Conservation (phyloP, 2,888 invertebrate genomes). For the Chalcosyrphus nemorum region DNA sequence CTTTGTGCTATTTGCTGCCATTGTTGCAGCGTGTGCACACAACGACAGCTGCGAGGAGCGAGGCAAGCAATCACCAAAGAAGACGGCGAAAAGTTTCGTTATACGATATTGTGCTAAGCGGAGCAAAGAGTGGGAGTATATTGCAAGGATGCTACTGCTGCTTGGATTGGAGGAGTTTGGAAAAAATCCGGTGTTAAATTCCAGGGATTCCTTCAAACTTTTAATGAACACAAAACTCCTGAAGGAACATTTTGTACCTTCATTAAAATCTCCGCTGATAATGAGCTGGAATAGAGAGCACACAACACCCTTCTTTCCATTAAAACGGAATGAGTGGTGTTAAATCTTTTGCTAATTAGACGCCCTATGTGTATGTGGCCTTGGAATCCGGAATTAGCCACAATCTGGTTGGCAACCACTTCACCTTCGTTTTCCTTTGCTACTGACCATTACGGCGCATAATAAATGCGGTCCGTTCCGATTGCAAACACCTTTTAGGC, state of each 20-base stretch:
- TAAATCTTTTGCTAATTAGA: slow-evolving; percentile 54
- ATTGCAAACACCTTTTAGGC: slow-evolving; percentile 50
- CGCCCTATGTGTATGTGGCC: slow-evolving; percentile 14
- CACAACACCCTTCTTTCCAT: slow-evolving; percentile 12
- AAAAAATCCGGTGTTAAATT: slow-evolving; percentile 59
- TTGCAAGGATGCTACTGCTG: slow-evolving; percentile 24
- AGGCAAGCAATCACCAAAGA: slow-evolving; percentile 25
- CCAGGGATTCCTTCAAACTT: slow-evolving; percentile 65
- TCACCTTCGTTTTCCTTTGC: not conserved
- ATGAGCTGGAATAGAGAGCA: slow-evolving; percentile 38
- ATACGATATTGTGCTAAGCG: slow-evolving; percentile 45
- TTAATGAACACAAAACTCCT: slow-evolving; percentile 73
- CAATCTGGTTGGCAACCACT: slow-evolving; percentile 9
- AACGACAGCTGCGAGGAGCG: slow-evolving; percentile 30
- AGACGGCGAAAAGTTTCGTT: slow-evolving; percentile 52
- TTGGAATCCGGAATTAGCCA: slow-evolving; percentile 9
- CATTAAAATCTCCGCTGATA: slow-evolving; percentile 65
- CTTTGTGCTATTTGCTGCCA: slow-evolving; percentile 42
- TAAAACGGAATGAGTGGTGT: slow-evolving; percentile 24
- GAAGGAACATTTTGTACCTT: slow-evolving; percentile 67
- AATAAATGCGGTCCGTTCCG: slow-evolving; percentile 52
- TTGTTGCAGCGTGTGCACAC: slow-evolving; percentile 42
- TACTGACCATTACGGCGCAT: slow-evolving; percentile 47
- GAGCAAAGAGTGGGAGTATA: not conserved
- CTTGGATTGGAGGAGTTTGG: slow-evolving; percentile 20